phyloP scores from a whole-genome alignment of 2,888 invertebrate species.

The Caenorhabditis sp. region DNA sequence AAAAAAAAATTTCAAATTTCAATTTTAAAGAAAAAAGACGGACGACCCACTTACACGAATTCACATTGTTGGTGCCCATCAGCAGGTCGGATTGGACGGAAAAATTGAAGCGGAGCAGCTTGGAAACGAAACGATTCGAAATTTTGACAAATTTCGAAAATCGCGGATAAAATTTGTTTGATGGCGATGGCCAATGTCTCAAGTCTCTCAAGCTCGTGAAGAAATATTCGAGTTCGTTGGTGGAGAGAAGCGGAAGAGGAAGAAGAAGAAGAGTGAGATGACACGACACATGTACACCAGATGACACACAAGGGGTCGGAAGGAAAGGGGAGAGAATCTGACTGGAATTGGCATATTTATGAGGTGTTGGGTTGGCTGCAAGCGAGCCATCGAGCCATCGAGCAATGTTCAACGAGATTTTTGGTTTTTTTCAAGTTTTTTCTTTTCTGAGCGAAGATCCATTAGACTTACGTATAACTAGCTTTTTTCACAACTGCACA shows the following conservation, averaged over 20 bases:
- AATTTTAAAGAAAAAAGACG: too few relatives aligned
- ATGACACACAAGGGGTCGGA: conserved; percentile 37
- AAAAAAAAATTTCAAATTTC: conserved; percentile 12
- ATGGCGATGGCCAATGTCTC: too few relatives aligned
- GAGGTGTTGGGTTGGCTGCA: background rate
- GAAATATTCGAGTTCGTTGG: too few relatives aligned
- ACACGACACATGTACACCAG: conserved; percentile 56
- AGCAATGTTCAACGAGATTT: conserved; percentile 12
- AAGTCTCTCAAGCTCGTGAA: too few relatives aligned
- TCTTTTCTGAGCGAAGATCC: too few relatives aligned
- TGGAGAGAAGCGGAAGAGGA: background rate
- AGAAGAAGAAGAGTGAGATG: background rate
- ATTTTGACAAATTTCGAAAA: too few relatives aligned
- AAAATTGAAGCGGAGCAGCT: conserved; percentile 57
- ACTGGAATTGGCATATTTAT: conserved; percentile 60
- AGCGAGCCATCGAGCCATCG: background rate
- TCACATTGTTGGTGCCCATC: conserved; percentile 59
- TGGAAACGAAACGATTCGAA: too few relatives aligned
- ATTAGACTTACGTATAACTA: too few relatives aligned
- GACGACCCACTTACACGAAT: conserved; percentile 58
- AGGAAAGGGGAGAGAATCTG: conserved; percentile 8
- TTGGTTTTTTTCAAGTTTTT: background rate
- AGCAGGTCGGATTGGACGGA: conserved; percentile 57
- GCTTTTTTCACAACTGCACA: too few relatives aligned
- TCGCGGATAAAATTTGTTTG: too few relatives aligned